phyloP scores from a whole-genome alignment of 2,113 vertebrate genomes.

The Myotis brandtii region DNA sequence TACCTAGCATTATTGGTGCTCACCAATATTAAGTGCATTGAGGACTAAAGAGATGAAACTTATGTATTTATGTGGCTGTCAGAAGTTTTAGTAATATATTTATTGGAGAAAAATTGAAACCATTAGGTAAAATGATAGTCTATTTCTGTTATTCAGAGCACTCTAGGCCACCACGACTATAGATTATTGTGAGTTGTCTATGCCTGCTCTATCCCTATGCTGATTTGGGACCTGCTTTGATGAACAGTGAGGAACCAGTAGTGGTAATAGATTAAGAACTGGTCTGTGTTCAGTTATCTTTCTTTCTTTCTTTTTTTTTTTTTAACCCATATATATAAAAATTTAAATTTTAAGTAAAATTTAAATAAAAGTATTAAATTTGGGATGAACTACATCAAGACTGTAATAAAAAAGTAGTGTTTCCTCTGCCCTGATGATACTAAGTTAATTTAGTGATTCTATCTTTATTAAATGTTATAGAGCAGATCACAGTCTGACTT shows the following conservation, averaged over 20 bases:
- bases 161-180: not conserved
- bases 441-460: not conserved
- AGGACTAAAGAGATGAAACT: not conserved
- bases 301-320: no score
- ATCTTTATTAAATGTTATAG: not conserved
- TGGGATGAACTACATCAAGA: not conserved
- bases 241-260: not conserved
- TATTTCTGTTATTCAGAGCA: not conserved
- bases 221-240: not conserved
- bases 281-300: not conserved
- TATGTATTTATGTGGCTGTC: not conserved
- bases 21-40: not conserved
- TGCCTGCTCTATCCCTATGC: not conserved
- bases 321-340: not conserved
- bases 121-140: constrained; percentile 1
- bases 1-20: not conserved
- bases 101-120: not conserved
- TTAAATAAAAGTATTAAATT: not conserved
- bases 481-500: not conserved
- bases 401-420: not conserved
- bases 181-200: not conserved
- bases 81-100: constrained; percentile 23
- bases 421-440: not conserved
- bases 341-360: not conserved
- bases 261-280: not conserved